Evolutionary conservation across 2,888 invertebrate species (phyloP), one percentile per base, ranked within the genome.

Genomic region (Anoplius nigerrimus): DNA sequence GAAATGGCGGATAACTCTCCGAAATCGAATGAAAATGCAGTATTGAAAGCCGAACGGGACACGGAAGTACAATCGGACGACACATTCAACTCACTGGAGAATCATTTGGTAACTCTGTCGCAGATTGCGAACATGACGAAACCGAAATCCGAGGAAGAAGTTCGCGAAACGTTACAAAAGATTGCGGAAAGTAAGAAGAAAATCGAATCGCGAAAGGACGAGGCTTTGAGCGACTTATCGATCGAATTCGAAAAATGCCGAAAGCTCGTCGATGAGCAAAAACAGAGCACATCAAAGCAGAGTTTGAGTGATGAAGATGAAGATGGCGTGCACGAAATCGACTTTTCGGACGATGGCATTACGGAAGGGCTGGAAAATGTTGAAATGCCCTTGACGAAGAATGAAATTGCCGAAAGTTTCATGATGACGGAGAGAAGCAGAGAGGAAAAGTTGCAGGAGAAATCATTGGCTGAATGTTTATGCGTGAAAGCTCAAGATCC

Each of bases 161-260:
- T 71, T 21, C 58, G n/a, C 6, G 75, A 80, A 6, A 79, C 45
- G 11, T 22, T 80, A 55, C 55, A 71, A 43, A 81, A 72, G 43
- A 82, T 84, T 46, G 73, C 71, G 0, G 77, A 80, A 3, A 80
- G 72, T 8, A 84, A 84, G 21, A 66, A 60, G 15, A 70, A 74
- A 6, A 77, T 84, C 13, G 77, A 82, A 53, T 66, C 66, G 34
- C 66, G 72, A n/a, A 82, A 76, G 68, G 71, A 75, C 24, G 75
- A 78, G 8, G 75, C 82, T 0, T 45, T 84, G 52, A 63, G 63
- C 13, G 66, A 73, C 34, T 51, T 83, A 8, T 71, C 74, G n/a
- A 48, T 62, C 0, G 75, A 81, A 53, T 71, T 79, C 6, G 27
- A 54, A 6, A 46, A 76, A 15, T 66, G 74, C n/a, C 69, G 75